A percentile compares a stretch with the other conserved stretches of the same genome.
Evolutionary conservation across 2,888 invertebrate species (phyloP).

Genomic region (Athetis lepigone): DNA sequence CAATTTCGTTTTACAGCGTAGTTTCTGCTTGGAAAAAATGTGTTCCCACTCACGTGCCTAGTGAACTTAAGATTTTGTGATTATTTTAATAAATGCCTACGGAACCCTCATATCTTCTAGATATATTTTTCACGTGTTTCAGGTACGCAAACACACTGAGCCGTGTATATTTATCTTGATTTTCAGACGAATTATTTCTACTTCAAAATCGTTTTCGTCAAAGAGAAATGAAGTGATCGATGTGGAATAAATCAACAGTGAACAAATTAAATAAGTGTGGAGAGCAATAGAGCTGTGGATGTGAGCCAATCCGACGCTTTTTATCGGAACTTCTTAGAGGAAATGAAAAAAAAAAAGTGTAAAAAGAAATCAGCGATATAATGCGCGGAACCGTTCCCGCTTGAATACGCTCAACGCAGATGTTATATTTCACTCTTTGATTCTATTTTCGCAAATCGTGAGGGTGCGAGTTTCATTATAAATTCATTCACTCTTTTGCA

Average conservation of each 20-base stretch:
- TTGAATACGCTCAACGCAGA: conserved; percentile 68
- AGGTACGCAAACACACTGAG: conserved; percentile 33
- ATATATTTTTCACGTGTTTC: conserved; percentile 11
- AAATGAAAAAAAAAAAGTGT: conserved; percentile 72
- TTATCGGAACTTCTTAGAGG: conserved; percentile 73
- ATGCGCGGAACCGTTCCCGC: conserved; percentile 67
- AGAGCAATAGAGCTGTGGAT: conserved; percentile 76
- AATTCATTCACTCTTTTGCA: conserved; percentile 42
- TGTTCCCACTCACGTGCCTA: background rate
- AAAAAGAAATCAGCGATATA: conserved; percentile 70
- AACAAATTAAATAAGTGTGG: conserved; percentile 84
- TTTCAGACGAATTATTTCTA: conserved; percentile 56
- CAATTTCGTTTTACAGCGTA: conserved; percentile 26
- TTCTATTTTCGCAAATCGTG: conserved; percentile 59
- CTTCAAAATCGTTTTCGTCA: conserved; percentile 73
- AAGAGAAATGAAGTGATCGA: conserved; percentile 80
- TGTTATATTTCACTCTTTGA: conserved; percentile 72
- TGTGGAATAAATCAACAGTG: conserved; percentile 83
- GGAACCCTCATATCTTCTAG: background rate
- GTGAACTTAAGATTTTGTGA: conserved; percentile 10
- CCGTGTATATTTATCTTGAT: conserved; percentile 45
- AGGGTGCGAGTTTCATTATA: conserved; percentile 59
- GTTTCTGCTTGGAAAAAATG: conserved; percentile 1
- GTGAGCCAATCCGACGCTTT: conserved; percentile 74
- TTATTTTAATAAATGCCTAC: background rate